Percentiles rank a stretch among this genome's conserved stretches.
phyloP scores from a whole-genome alignment of 2,888 invertebrate species.

The Reticulitermes lucifugus region DNA sequence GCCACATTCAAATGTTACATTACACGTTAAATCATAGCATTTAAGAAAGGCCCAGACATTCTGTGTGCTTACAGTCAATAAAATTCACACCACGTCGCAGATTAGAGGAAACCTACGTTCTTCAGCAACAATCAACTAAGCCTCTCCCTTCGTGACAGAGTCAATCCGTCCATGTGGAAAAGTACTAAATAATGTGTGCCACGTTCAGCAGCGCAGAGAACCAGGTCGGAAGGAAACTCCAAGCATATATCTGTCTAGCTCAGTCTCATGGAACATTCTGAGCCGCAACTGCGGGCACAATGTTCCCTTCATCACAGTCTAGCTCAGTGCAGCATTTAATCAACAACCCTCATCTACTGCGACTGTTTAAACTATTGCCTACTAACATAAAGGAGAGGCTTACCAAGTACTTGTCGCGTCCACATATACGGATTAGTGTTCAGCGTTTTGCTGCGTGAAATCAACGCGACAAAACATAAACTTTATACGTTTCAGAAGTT shows the following conservation, averaged over 20 bases:
- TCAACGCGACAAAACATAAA: too few species aligned
- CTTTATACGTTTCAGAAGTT: too few species aligned
- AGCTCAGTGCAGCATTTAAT: not conserved
- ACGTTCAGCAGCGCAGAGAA: not conserved
- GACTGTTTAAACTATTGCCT: not conserved
- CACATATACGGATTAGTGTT: too few species aligned
- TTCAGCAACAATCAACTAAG: constrained; percentile 8
- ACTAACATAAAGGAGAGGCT: too few species aligned
- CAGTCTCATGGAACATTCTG: not conserved
- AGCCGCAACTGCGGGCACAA: not conserved
- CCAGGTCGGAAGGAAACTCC: not conserved
- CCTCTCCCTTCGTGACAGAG: not conserved
- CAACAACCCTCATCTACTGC: not conserved
- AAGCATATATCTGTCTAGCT: not conserved
- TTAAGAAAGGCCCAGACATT: too few species aligned
- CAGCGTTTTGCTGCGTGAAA: too few species aligned
- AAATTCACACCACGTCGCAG: not conserved
- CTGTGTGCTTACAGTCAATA: not conserved
- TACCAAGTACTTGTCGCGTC: too few species aligned
- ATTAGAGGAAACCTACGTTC: constrained; percentile 1
- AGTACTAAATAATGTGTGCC: not conserved
- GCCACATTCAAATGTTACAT: too few species aligned
- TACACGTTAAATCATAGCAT: too few species aligned
- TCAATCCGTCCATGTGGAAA: not conserved
- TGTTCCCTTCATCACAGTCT: not conserved